These are phyloP conservation scores for Galeopterus variegatus DNA, from an alignment of 2,113 vertebrate genomes.

Conservation along the genomic window DNA sequence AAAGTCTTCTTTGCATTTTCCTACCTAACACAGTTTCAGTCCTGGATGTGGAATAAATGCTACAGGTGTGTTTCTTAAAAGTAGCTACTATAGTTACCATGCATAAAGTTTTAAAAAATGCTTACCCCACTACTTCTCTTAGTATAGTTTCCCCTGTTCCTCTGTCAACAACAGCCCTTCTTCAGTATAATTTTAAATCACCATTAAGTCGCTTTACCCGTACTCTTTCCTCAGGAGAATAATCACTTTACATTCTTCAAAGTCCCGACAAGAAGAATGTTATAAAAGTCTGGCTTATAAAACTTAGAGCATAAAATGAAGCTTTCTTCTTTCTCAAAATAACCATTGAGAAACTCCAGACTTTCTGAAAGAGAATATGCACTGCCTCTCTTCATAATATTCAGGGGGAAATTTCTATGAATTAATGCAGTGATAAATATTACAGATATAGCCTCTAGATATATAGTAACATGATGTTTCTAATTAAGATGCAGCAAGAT, in stretches of 20 bases:
- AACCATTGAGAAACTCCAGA: conserved; percentile 72
- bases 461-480: conserved; percentile 64
- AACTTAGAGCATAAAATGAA: conserved; percentile 52
- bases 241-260: neutral
- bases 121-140: neutral
- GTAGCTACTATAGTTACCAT: neutral
- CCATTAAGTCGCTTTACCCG: neutral
- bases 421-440: conserved; percentile 80
- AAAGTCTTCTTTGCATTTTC: neutral
- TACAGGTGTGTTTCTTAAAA: neutral
- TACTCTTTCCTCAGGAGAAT: neutral
- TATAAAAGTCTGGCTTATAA: conserved; percentile 49
- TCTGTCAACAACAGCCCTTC: neutral
- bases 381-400: conserved; percentile 17
- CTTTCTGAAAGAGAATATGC: conserved; percentile 56
- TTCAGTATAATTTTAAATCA: neutral
- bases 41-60: neutral
- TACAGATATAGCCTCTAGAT: conserved; percentile 75
- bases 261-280: neutral
- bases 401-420: conserved; percentile 61
- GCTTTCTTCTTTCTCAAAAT: conserved; percentile 60
- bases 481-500: conserved; percentile 74
- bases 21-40: neutral
- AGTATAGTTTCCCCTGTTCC: neutral
- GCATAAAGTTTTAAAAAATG: neutral